A percentile compares a stretch with the other conserved stretches of the same genome.
Conservation (phyloP, 1,140 invertebrate genomes). For the Camponotus floridanus region DNA sequence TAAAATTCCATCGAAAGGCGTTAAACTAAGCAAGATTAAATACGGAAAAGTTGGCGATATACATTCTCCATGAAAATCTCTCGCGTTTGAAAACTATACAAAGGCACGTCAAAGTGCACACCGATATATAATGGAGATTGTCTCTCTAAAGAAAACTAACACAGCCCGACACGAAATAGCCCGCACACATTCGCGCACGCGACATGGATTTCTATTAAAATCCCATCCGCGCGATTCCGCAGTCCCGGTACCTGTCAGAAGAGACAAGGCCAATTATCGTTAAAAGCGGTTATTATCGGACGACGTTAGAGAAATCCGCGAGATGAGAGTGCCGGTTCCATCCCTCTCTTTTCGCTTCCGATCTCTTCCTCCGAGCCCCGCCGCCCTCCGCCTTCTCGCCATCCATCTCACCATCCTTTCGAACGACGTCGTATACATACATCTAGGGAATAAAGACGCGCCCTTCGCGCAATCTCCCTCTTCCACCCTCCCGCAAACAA, state of each 20-base stretch:
- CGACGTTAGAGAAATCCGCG: slow-evolving; percentile 45
- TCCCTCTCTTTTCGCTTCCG: not conserved
- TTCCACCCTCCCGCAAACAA: not conserved
- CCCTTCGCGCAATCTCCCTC: not conserved
- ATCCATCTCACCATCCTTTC: too few species aligned
- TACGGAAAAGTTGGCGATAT: not conserved
- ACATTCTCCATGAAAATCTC: not conserved
- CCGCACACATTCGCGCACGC: not conserved
- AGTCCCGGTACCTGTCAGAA: slow-evolving; percentile 25
- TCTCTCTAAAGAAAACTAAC: slow-evolving; percentile 10
- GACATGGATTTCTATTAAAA: slow-evolving; percentile 32
- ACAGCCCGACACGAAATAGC: slow-evolving; percentile 1
- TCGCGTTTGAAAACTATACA: not conserved
- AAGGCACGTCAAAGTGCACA: not conserved
- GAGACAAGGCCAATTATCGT: slow-evolving; percentile 50
- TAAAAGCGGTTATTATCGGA: slow-evolving; percentile 55
- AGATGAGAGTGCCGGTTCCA: slow-evolving; percentile 23
- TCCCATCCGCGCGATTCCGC: not conserved
- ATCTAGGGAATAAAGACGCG: slow-evolving; percentile 12
- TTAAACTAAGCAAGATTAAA: not conserved
- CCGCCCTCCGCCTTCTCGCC: too few species aligned
- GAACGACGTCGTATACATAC: not conserved
- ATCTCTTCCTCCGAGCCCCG: too few species aligned
- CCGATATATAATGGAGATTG: slow-evolving; percentile 12
- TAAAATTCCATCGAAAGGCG: not conserved